Evolutionary conservation across 2,888 invertebrate species (phyloP).

Genomic region (Alloplasta piceator): DNA sequence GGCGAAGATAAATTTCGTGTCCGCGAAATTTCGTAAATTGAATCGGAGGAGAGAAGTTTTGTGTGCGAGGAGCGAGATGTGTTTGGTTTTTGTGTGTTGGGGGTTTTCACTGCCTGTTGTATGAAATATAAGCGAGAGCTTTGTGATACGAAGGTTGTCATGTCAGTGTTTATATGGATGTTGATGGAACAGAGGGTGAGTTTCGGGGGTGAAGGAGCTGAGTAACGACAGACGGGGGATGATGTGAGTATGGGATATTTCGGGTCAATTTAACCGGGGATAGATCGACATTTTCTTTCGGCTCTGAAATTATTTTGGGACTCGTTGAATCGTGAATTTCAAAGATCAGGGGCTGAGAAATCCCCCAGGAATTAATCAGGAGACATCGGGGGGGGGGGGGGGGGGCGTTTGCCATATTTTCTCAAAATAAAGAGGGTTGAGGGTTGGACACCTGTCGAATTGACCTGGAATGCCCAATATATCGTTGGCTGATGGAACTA

Average conservation of each 20-base stretch:
- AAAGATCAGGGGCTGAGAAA: too few relatives aligned
- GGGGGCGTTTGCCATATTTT: too few relatives aligned
- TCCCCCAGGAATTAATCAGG: too few relatives aligned
- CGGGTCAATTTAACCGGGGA: too few relatives aligned
- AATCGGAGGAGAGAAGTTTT: conserved; percentile 37
- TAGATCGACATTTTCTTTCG: too few relatives aligned
- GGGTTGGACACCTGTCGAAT: too few relatives aligned
- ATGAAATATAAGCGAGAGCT: conserved; percentile 25
- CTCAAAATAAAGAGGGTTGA: too few relatives aligned
- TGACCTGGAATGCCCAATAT: too few relatives aligned
- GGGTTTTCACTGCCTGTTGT: background rate
- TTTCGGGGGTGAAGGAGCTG: conserved; percentile 44
- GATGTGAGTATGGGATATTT: conserved; percentile 11
- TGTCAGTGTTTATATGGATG: background rate
- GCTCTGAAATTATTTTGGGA: too few relatives aligned
- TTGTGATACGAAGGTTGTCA: background rate
- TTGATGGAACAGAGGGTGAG: conserved; percentile 9
- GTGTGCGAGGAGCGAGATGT: conserved; percentile 3
- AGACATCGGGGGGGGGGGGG: too few relatives aligned
- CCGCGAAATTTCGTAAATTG: conserved; percentile 59
- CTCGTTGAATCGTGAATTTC: too few relatives aligned
- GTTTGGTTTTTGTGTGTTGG: conserved; percentile 16
- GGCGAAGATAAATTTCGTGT: conserved; percentile 48
- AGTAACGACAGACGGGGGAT: conserved; percentile 51
- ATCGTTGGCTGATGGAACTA: conserved; percentile 29